Evolutionary conservation across 1,140 invertebrate species (phyloP).

Genomic region (Hycleus cichorii): DNA sequence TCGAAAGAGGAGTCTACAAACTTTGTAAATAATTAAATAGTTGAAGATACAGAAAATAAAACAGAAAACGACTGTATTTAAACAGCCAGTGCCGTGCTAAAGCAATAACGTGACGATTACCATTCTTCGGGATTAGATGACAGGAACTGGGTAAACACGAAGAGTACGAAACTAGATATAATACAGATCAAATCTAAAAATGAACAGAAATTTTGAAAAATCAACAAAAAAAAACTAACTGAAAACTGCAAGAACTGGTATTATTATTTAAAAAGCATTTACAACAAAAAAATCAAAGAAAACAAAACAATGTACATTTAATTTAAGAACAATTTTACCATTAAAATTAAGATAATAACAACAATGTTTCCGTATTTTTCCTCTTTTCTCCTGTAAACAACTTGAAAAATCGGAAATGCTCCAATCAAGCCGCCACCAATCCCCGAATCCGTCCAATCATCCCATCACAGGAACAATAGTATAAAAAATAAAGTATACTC

Average conservation of each 20-base stretch:
- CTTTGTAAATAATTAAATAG: too few relatives aligned
- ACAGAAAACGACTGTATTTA: conserved; percentile 15
- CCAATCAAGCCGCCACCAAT: not conserved
- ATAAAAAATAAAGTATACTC: conserved; percentile 37
- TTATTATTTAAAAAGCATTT: conserved; percentile 61
- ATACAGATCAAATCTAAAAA: not conserved
- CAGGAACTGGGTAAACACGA: conserved; percentile 4
- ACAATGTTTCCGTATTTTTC: conserved; percentile 39
- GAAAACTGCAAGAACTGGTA: conserved; percentile 61
- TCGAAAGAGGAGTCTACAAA: conserved; percentile 11
- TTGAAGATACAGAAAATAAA: not conserved
- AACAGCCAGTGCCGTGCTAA: conserved; percentile 32
- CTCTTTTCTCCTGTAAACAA: conserved; percentile 13
- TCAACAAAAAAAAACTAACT: conserved; percentile 46
- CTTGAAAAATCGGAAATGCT: conserved; percentile 7
- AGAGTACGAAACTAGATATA: not conserved
- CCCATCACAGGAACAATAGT: conserved; percentile 34
- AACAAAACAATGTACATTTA: conserved; percentile 62
- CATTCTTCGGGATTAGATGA: not conserved
- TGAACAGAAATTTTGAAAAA: conserved; percentile 7
- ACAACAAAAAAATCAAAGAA: conserved; percentile 59
- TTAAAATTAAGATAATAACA: conserved; percentile 56
- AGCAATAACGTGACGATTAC: conserved; percentile 11
- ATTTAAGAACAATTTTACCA: conserved; percentile 62
- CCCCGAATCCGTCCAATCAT: too few relatives aligned